Evolutionary conservation across 2,888 invertebrate genomes (phyloP).

Genomic region (Lymantria dispar): DNA sequence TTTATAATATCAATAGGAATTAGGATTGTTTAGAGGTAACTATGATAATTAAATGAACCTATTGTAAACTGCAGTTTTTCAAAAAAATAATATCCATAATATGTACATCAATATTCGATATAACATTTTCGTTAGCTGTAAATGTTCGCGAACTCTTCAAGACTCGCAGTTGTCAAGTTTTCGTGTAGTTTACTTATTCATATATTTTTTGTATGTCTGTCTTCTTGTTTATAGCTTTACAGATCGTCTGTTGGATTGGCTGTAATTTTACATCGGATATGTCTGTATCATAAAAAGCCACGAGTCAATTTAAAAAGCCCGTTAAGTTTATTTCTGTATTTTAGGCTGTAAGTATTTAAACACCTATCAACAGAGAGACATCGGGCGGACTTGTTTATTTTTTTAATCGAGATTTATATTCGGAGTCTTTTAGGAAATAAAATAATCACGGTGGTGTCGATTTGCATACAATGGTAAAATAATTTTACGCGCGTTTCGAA

Average conservation of each 20-base stretch:
- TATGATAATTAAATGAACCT: too few relatives aligned
- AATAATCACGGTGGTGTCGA: constrained; percentile 78
- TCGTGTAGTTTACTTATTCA: constrained; percentile 64
- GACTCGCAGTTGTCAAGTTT: constrained; percentile 61
- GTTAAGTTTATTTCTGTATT: constrained; percentile 23
- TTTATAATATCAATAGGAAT: too few relatives aligned
- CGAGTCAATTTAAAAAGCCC: constrained; percentile 34
- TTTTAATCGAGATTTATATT: constrained; percentile 77
- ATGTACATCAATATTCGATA: too few relatives aligned
- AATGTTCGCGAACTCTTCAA: constrained; percentile 51
- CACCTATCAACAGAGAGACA: constrained; percentile 65
- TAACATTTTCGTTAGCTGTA: constrained; percentile 50
- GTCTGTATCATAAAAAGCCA: constrained; percentile 44
- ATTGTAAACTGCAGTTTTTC: too few relatives aligned
- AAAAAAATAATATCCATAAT: neutral
- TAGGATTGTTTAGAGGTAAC: too few relatives aligned
- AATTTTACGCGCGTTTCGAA: constrained; percentile 82
- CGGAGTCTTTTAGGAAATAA: constrained; percentile 79
- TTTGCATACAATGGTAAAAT: constrained; percentile 83
- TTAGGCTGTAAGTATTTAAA: constrained; percentile 45
- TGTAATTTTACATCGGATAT: constrained; percentile 33
- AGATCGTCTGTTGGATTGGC: constrained; percentile 25
- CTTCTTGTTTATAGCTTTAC: constrained; percentile 47
- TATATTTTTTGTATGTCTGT: constrained; percentile 60
- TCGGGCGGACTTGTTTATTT: constrained; percentile 59